These are phyloP conservation scores for Choloepus hoffmanni DNA, from an alignment of 2,113 vertebrate genomes.

Conservation along the genomic window DNA sequence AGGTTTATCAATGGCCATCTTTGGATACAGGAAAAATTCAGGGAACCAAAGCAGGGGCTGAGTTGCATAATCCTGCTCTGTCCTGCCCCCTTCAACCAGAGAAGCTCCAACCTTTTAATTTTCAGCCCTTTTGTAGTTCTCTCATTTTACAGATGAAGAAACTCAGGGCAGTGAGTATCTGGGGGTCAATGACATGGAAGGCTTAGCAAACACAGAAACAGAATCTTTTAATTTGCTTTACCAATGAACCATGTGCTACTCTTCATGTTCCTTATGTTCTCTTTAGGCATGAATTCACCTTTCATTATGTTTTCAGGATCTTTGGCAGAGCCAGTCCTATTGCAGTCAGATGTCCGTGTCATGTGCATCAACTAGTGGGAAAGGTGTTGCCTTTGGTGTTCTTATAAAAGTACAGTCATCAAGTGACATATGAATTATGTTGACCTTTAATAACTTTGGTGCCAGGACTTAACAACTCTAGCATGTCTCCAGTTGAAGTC, in stretches of 20 bases:
- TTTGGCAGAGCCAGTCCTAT: not conserved
- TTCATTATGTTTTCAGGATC: not conserved
- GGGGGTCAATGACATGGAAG: not conserved
- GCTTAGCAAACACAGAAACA: not conserved
- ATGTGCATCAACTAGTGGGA: not conserved
- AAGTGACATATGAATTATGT: not conserved
- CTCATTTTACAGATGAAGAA: slow-evolving; percentile 45
- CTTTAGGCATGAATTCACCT: not conserved
- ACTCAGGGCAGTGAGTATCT: not conserved
- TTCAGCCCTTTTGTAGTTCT: not conserved
- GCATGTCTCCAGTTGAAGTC: not conserved
- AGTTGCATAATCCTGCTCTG: not conserved
- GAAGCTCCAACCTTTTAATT: not conserved
- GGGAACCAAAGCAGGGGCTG: not conserved
- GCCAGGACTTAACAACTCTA: not conserved
- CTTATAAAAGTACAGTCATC: not conserved
- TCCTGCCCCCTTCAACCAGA: not conserved
- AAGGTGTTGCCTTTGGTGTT: not conserved
- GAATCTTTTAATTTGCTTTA: not conserved
- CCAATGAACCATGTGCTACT: not conserved
- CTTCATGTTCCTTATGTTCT: not conserved
- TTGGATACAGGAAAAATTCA: not conserved
- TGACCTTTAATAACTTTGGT: slow-evolving; percentile 42
- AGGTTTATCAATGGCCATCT: not conserved
- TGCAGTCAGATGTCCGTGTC: not conserved